Percentiles rank a stretch among this genome's conserved stretches.
Conservation (phyloP, 37 sponge, comb jelly and placozoan species). For the Halichondria panicea region DNA sequence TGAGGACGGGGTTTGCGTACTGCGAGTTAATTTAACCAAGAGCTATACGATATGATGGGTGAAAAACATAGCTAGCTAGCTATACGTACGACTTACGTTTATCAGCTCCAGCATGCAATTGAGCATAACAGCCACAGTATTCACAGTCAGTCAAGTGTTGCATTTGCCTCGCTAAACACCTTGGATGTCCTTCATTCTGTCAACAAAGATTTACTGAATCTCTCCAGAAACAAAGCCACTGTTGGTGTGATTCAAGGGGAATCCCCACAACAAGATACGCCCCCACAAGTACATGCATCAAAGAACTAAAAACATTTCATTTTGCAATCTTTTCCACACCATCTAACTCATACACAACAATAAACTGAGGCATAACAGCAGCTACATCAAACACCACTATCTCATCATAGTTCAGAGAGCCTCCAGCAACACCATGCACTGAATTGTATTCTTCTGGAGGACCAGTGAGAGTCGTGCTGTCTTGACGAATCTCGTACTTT, state of each 20-base stretch:
- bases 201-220: too few species aligned
- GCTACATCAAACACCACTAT: slow-evolving; percentile 36
- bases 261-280: too few species aligned
- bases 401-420: slow-evolving; percentile 63
- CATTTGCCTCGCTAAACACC: slow-evolving; percentile 62
- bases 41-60: too few species aligned
- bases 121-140: slow-evolving; percentile 64
- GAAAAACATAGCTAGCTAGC: too few species aligned
- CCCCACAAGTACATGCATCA: too few species aligned
- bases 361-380: slow-evolving; percentile 50
- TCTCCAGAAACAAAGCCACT: too few species aligned
- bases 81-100: too few species aligned
- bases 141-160: slow-evolving; percentile 54
- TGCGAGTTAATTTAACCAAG: background rate
- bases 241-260: too few species aligned
- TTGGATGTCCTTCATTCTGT: slow-evolving; percentile 64
- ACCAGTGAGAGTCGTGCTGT: slow-evolving; percentile 16
- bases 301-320: slow-evolving; percentile 1
- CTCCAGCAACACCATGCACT: slow-evolving; percentile 46
- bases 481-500: slow-evolving; percentile 13
- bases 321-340: slow-evolving; percentile 65
- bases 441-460: slow-evolving; percentile 49
- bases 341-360: slow-evolving; percentile 51
- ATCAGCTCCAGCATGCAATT: slow-evolving; percentile 33
- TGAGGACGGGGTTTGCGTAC: background rate